Conservation (phyloP, 2,888 invertebrate species). For the Cheilosia soror region DNA sequence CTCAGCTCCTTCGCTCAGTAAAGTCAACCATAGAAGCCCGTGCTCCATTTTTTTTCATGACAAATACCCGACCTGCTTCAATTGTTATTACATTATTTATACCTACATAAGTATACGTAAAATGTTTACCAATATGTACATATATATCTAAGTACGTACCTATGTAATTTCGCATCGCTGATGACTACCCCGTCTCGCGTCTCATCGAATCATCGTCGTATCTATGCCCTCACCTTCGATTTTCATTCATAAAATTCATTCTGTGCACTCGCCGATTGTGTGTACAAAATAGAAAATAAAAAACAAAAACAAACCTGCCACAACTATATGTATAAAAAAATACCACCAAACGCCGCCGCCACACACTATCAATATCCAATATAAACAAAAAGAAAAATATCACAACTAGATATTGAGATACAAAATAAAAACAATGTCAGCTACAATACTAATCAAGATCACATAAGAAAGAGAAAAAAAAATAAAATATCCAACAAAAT, state of each 20-base stretch:
- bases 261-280: constrained; percentile 39
- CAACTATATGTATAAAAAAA: constrained; percentile 2
- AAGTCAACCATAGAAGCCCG: no score
- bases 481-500: constrained; percentile 31
- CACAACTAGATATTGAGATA: constrained; percentile 52
- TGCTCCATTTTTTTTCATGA: no score
- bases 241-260: constrained; percentile 71
- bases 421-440: constrained; percentile 61
- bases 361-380: constrained; percentile 58
- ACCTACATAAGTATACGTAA: not conserved
- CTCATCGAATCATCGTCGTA: not conserved
- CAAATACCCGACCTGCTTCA: constrained; percentile 44
- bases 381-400: constrained; percentile 51
- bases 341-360: constrained; percentile 39
- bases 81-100: constrained; percentile 24
- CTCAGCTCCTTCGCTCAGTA: no score
- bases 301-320: constrained; percentile 30
- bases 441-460: constrained; percentile 68
- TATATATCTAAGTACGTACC: no score
- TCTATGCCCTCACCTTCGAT: constrained; percentile 46
- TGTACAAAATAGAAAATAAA: constrained; percentile 40
- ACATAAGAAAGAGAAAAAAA: constrained; percentile 7
- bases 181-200: no score
- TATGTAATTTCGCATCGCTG: no score
- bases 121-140: no score